These are phyloP conservation scores for Cyanoderma ruficeps DNA, from an alignment of 2,113 vertebrate species.

Conservation along the genomic window DNA sequence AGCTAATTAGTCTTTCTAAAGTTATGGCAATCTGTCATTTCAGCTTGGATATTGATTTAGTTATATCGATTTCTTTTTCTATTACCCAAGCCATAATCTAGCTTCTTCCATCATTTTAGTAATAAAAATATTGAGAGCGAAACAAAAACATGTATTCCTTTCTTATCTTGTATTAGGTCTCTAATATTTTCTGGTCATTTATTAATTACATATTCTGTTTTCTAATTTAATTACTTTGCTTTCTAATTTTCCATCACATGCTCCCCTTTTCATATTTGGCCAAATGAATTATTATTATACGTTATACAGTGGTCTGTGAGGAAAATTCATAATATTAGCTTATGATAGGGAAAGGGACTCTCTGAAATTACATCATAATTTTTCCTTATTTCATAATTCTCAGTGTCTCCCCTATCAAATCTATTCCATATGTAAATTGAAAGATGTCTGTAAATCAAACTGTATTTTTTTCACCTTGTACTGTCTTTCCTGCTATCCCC, in stretches of 20 bases:
- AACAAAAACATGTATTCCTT: neutral
- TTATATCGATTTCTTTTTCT: neutral
- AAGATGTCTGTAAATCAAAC: neutral
- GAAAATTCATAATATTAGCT: neutral
- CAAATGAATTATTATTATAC: neutral
- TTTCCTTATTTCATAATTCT: neutral
- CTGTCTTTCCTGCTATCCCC: neutral
- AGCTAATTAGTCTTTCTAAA: neutral
- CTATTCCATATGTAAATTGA: neutral
- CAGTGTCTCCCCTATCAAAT: neutral
- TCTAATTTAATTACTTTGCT: conserved; percentile 33
- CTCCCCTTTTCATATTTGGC: neutral
- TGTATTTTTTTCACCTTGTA: neutral
- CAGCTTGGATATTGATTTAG: neutral
- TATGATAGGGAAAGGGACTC: neutral
- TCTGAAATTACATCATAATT: neutral
- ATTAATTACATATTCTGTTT: neutral
- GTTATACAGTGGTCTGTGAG: neutral
- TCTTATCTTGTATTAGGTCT: neutral
- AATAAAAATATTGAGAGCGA: neutral
- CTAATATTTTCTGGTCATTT: conserved; percentile 18
- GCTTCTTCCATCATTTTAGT: neutral
- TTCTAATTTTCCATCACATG: neutral
- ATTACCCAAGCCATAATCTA: neutral
- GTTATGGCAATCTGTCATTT: neutral